Base-by-base conservation (phyloP, 2,888 invertebrate species). In the Chymomyza fuscimana region DNA sequence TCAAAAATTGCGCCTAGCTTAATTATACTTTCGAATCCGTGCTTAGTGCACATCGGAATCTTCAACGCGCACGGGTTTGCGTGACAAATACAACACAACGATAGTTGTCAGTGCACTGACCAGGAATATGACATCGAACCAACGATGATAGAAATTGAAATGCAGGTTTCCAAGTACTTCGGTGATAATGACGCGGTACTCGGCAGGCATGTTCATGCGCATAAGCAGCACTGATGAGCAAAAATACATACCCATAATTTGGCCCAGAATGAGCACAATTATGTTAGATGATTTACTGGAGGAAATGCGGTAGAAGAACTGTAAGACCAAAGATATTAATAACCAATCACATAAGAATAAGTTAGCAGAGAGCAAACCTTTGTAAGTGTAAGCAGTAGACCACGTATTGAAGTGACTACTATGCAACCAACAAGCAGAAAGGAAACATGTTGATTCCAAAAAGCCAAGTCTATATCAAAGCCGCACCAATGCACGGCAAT, bases 161-260 rank as follows among this genome's bases (percentile, higher is more conserved):
- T 99, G 99, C 73, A 99, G 93, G 90, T 99, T 99, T 0, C 99
- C 99, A 19, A 99, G 92, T 0, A 99, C 99, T 93, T 94, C 94
- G 0, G 94, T 94, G 67, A 94, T 94, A 63, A 99, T 99, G 61
- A 95, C 95, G 51, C 99, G 94, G 92, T 99, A 99, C 91, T 99
- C 98, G 0, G 96, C 94, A 0, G 99, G 99, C 98, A 99, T 98
- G 91, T 99, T 99, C 99, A 99, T 99, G 40, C 99, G 93, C 95
- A 99, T 98, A 54, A 99, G 92, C 0, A 99, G 93, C 0, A 99
- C 99, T 0, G 98, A 98, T 0, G 99, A 99, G 66, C 99, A 97
- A 92, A 99, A 99, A 91, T 99, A 99, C 99, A 99, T 99, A 52
- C 99, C 99, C 99, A 99, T 99, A 84, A 99, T 97, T 93, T 99